Evolutionary conservation across 1,140 invertebrate genomes (phyloP).

Genomic region (Phenacoccus solenopsis): DNA sequence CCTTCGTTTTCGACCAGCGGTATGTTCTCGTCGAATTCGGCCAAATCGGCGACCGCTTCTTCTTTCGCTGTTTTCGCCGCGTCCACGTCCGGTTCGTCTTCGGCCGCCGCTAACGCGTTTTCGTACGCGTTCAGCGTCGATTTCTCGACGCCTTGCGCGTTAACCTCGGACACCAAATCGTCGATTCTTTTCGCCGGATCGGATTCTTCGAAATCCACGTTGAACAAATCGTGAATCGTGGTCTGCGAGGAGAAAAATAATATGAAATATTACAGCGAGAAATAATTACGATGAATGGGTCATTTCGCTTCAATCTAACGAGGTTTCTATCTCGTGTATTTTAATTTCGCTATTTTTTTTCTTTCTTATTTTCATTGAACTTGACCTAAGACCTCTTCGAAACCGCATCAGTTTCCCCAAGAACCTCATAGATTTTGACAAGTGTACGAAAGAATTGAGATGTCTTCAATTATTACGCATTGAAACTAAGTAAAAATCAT

Average conservation of each 20-base stretch:
- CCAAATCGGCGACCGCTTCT: constrained; percentile 84
- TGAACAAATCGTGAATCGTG: constrained; percentile 86
- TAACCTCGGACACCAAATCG: constrained; percentile 34
- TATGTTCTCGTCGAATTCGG: constrained; percentile 93
- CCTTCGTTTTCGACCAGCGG: constrained; percentile 48
- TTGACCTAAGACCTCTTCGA: no score
- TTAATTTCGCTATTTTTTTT: no score
- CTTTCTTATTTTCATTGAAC: no score
- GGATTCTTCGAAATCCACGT: constrained; percentile 51
- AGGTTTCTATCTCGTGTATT: no score
- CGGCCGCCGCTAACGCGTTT: constrained; percentile 73
- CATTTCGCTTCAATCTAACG: not conserved
- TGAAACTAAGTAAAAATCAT: no score
- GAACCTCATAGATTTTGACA: no score
- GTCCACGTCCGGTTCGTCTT: constrained; percentile 87
- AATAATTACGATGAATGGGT: constrained; percentile 18
- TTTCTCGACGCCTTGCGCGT: not conserved
- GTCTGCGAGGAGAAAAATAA: constrained; percentile 44
- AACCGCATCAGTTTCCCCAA: no score
- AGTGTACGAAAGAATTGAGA: no score
- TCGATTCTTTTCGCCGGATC: constrained; percentile 48
- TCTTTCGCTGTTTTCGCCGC: constrained; percentile 81
- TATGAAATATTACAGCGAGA: no score
- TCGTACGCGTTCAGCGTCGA: constrained; percentile 50
- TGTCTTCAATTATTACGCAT: no score